phyloP scores from a whole-genome alignment of 1,140 invertebrate species.

The Hermatobates lingyangjiaoensis region DNA sequence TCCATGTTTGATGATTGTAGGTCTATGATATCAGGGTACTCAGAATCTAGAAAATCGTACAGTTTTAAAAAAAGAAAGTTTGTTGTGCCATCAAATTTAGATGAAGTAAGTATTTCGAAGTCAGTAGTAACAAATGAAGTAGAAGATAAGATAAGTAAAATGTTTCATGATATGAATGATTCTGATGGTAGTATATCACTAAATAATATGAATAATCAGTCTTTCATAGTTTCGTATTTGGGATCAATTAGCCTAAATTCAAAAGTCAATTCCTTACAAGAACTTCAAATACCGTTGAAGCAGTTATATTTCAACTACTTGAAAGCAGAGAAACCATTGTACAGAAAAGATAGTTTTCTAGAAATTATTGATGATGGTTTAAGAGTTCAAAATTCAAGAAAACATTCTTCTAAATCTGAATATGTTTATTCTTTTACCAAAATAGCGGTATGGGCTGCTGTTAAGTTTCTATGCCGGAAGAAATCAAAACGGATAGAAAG shows the following conservation, averaged over 20 bases:
- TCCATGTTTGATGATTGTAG: constrained; percentile 53
- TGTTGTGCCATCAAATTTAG: constrained; percentile 4
- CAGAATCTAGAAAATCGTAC: too few species aligned
- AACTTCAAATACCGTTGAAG: constrained; percentile 58
- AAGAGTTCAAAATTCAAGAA: constrained; percentile 36
- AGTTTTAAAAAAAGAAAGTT: too few species aligned
- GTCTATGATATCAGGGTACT: constrained; percentile 19
- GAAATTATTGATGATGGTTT: constrained; percentile 49
- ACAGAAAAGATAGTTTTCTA: constrained; percentile 29
- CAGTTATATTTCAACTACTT: constrained; percentile 53
- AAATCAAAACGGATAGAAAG: constrained; percentile 17
- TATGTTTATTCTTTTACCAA: constrained; percentile 64
- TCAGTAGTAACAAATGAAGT: constrained; percentile 42
- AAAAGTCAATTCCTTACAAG: constrained; percentile 61
- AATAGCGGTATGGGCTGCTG: constrained; percentile 77
- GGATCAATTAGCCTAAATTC: constrained; percentile 55
- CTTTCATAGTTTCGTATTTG: constrained; percentile 58
- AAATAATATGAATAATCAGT: constrained; percentile 26
- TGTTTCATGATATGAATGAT: constrained; percentile 43
- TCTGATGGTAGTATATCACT: constrained; percentile 3
- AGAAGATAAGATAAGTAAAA: constrained; percentile 63
- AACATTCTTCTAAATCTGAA: constrained; percentile 25
- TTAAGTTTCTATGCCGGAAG: constrained; percentile 39
- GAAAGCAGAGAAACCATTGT: constrained; percentile 6
- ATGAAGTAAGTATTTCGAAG: constrained; percentile 3